Conservation (phyloP, 2,113 vertebrate species). For the Psephotus haematonotus region DNA sequence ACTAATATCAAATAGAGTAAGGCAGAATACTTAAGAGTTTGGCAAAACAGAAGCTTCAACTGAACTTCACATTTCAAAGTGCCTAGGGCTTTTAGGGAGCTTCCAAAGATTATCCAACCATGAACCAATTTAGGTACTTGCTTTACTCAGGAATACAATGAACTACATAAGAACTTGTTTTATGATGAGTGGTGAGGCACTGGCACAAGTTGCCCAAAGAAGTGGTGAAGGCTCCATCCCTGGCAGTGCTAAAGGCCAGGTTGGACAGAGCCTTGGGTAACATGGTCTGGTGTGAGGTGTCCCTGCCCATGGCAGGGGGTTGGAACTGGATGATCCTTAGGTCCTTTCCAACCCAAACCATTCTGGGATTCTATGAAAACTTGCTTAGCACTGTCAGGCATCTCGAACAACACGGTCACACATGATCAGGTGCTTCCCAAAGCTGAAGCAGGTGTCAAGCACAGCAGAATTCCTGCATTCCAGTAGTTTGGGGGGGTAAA, state of each 20-base stretch:
- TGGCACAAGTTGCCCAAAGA: background rate
- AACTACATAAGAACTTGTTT: background rate
- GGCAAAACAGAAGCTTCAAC: background rate
- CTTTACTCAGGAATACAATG: background rate
- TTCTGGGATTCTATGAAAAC: background rate
- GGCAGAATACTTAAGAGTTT: background rate
- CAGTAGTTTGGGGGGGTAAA: background rate
- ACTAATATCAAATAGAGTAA: background rate
- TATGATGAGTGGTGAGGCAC: background rate
- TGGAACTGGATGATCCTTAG: background rate
- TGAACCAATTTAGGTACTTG: background rate
- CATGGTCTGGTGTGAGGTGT: background rate
- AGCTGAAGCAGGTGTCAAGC: background rate
- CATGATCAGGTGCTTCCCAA: background rate
- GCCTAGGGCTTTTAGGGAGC: background rate
- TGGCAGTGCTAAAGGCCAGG: background rate
- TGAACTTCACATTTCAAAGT: background rate
- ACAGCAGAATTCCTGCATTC: fast-evolving
- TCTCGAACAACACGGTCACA: background rate
- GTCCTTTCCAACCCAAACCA: background rate
- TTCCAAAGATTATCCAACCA: background rate
- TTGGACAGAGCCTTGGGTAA: background rate
- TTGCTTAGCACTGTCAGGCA: background rate
- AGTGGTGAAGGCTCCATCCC: background rate
- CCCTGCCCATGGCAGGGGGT: background rate